These are phyloP conservation scores for Drosophila flavopinicola DNA, from an alignment of 2,888 invertebrate species.

Conservation along the genomic window DNA sequence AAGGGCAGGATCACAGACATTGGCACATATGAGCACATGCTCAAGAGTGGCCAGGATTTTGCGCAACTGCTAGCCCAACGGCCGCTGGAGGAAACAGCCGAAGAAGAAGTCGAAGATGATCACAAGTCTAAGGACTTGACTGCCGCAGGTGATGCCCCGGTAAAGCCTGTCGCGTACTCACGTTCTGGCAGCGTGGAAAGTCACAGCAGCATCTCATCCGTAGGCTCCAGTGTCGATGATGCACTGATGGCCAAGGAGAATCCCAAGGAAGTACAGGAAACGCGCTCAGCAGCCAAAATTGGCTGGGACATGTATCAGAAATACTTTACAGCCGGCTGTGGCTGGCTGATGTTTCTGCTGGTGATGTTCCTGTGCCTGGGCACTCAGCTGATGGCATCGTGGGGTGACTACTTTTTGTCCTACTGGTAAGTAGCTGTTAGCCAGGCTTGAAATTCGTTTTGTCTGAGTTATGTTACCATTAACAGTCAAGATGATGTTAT, in stretches of 20 bases:
- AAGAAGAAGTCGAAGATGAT: constrained; percentile 21
- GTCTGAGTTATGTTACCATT: no score
- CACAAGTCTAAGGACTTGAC: constrained; percentile 20
- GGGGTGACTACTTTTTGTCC: constrained; percentile 91
- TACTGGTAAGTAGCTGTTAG: constrained; percentile 87
- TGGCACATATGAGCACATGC: constrained; percentile 89
- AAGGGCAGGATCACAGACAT: constrained; percentile 85
- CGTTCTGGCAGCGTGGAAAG: constrained; percentile 76
- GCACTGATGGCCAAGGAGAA: constrained; percentile 43
- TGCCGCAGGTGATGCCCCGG: constrained; percentile 13
- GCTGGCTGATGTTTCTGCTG: constrained; percentile 86
- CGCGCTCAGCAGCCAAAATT: constrained; percentile 87
- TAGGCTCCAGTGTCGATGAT: constrained; percentile 84
- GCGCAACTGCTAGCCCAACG: constrained; percentile 88
- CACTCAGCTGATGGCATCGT: constrained; percentile 89
- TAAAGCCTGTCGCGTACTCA: constrained; percentile 28
- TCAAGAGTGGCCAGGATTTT: constrained; percentile 91
- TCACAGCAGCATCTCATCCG: constrained; percentile 82
- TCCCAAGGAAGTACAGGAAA: constrained; percentile 85
- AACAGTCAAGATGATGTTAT: no score
- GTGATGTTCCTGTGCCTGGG: constrained; percentile 87
- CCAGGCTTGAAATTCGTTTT: no score
- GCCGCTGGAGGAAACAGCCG: constrained; percentile 64
- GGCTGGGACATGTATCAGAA: constrained; percentile 87
- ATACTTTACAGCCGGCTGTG: constrained; percentile 90